Percentiles rank a stretch among this genome's conserved stretches.
Conservation (phyloP, 1,140 invertebrate species). For the Neodiprion virginianus region DNA sequence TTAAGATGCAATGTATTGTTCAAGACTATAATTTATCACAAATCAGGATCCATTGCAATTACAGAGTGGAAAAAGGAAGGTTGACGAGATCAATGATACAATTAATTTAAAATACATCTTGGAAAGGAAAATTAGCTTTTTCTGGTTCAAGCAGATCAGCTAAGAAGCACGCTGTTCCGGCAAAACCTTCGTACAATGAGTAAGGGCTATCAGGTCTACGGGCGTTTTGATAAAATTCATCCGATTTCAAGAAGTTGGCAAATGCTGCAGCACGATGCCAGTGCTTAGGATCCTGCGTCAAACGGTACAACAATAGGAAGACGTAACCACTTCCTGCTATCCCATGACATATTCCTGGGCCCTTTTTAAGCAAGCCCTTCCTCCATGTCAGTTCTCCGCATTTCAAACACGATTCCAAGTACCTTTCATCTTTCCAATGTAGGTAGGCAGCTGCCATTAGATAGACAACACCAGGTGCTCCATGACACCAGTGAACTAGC, state of each 20-base stretch:
- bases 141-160: constrained; percentile 77
- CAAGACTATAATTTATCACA: no score
- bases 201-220: constrained; percentile 82
- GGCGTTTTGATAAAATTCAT: constrained; percentile 72
- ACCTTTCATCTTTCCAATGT: constrained; percentile 76
- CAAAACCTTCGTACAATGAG: constrained; percentile 86
- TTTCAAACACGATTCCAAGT: constrained; percentile 71
- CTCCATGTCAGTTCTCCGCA: constrained; percentile 81
- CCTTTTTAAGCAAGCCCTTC: constrained; percentile 81
- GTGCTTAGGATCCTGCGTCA: constrained; percentile 76
- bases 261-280: constrained; percentile 78
- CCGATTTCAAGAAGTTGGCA: constrained; percentile 75
- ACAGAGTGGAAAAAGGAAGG: no score
- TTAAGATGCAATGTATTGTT: no score
- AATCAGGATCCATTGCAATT: no score
- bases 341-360: constrained; percentile 85
- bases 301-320: constrained; percentile 79
- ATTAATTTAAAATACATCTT: constrained; percentile 71
- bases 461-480: constrained; percentile 82
- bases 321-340: constrained; percentile 87
- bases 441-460: constrained; percentile 83
- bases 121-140: constrained; percentile 84
- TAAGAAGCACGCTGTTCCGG: constrained; percentile 85
- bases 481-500: constrained; percentile 90
- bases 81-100: no score